Evolutionary conservation across 92 coral and sea anemone genomes (phyloP).

Genomic region (Isaurus tuberculatus): DNA sequence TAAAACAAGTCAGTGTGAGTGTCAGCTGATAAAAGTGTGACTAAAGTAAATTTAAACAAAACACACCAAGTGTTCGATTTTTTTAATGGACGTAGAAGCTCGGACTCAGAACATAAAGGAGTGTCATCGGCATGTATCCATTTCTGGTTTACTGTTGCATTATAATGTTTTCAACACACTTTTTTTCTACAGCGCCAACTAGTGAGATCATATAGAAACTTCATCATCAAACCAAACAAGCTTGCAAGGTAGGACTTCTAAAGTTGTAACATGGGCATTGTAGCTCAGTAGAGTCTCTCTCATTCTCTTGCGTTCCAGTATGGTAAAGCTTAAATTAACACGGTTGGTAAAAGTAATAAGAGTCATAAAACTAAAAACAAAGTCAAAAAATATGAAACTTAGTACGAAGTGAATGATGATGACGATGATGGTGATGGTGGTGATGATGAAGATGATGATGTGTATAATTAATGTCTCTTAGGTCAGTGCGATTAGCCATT

Average conservation of each 20-base stretch:
- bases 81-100: too few species aligned
- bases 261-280: neutral
- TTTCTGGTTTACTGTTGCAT: too few species aligned
- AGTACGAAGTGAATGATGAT: neutral
- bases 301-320: too few species aligned
- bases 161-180: too few species aligned
- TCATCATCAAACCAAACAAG: slow-evolving; percentile 82
- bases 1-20: too few species aligned
- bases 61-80: too few species aligned
- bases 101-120: neutral
- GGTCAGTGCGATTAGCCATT: slow-evolving; percentile 83
- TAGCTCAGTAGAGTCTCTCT: neutral
- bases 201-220: slow-evolving; percentile 71
- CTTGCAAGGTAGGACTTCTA: slow-evolving; percentile 65
- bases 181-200: too few species aligned
- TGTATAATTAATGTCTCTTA: slow-evolving; percentile 2
- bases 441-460: neutral
- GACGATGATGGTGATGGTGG: neutral
- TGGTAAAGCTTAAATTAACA: too few species aligned
- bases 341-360: too few species aligned
- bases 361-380: too few species aligned
- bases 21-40: too few species aligned
- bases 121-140: neutral
- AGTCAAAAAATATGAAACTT: neutral
- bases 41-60: too few species aligned